These are phyloP conservation scores for Pelodiscus sinensis DNA, from an alignment of 2,113 vertebrate species.

Conservation along the genomic window DNA sequence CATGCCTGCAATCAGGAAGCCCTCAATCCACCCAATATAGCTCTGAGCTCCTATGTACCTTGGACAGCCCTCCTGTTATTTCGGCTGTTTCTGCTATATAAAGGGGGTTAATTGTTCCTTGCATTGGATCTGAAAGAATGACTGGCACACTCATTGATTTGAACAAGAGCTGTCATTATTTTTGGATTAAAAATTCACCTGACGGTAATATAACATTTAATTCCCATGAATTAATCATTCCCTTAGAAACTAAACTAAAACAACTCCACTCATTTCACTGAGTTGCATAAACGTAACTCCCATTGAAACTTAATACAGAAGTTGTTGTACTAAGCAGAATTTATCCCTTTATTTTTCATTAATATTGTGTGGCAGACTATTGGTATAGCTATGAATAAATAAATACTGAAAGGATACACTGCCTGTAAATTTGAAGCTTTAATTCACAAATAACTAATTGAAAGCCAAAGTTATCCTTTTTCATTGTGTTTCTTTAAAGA, in stretches of 20 bases:
- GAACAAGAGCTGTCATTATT: not conserved
- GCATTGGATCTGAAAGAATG: not conserved
- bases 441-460: not conserved
- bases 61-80: not conserved
- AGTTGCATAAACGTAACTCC: not conserved
- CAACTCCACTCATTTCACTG: not conserved
- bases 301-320: no score
- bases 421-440: not conserved
- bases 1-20: not conserved
- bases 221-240: not conserved
- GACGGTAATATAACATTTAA: not conserved
- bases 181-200: not conserved
- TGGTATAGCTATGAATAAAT: not conserved
- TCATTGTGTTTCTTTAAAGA: not conserved
- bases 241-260: slow-evolving; percentile 7
- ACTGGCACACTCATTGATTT: not conserved
- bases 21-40: not conserved
- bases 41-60: not conserved
- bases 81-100: not conserved
- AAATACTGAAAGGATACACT: slow-evolving; percentile 13
- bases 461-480: not conserved
- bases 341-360: not conserved
- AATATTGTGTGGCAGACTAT: not conserved
- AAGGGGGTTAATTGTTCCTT: not conserved
- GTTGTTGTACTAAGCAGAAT: not conserved